These are phyloP conservation scores for Carcina quercana DNA, from an alignment of 2,888 invertebrate species.

Conservation along the genomic window DNA sequence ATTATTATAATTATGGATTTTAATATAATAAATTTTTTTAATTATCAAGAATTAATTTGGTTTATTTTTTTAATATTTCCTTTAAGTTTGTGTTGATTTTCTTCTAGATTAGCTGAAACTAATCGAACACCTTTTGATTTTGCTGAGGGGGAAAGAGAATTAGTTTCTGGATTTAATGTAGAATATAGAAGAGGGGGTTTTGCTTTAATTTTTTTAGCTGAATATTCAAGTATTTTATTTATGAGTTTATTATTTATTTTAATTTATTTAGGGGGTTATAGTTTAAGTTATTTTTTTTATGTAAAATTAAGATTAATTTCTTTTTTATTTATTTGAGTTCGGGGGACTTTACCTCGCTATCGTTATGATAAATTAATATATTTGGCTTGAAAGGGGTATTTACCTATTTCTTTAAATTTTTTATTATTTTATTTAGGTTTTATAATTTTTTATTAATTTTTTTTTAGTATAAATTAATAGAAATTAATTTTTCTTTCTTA, in stretches of 20 bases:
- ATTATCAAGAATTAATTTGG: too few relatives aligned
- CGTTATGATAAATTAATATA: constrained; percentile 85
- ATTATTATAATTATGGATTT: too few relatives aligned
- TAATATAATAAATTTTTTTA: too few relatives aligned
- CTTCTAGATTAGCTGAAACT: constrained; percentile 79
- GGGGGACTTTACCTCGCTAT: constrained; percentile 80
- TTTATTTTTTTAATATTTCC: constrained; percentile 71
- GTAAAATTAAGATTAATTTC: constrained; percentile 70
- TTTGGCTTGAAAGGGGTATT: constrained; percentile 79
- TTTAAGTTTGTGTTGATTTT: constrained; percentile 71
- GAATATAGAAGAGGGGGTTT: constrained; percentile 83
- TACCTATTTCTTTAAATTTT: constrained; percentile 77
- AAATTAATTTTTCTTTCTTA: constrained; percentile 75
- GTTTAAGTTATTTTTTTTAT: constrained; percentile 64
- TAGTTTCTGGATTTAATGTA: constrained; percentile 87
- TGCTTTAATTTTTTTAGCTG: constrained; percentile 83
- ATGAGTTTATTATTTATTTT: constrained; percentile 76
- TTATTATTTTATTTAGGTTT: constrained; percentile 74
- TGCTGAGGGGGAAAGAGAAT: constrained; percentile 84
- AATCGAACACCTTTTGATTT: constrained; percentile 87
- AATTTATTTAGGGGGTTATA: constrained; percentile 73
- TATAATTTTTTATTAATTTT: constrained; percentile 62
- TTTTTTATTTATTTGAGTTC: constrained; percentile 79
- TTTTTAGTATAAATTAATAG: constrained; percentile 74
- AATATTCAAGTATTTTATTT: constrained; percentile 81